phyloP scores from a whole-genome alignment of 1,140 invertebrate species.

The Gryon sp. region DNA sequence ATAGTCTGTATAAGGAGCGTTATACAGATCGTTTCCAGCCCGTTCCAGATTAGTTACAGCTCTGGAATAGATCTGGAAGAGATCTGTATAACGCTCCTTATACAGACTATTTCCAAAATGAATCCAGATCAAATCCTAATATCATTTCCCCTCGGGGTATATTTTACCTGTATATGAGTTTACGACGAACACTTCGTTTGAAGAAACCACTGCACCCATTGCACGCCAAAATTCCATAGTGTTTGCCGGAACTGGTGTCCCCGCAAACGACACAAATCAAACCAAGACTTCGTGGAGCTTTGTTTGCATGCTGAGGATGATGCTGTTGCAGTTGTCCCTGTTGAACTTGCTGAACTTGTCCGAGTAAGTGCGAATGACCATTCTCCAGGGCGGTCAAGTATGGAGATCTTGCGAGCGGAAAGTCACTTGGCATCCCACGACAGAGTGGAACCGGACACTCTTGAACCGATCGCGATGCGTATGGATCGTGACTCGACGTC shows the following conservation, averaged over 20 bases:
- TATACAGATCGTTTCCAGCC: no score
- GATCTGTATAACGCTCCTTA: no score
- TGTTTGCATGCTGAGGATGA: slow-evolving; percentile 69
- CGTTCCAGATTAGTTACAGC: no score
- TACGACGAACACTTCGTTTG: slow-evolving; percentile 96
- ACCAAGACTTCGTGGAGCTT: slow-evolving; percentile 81
- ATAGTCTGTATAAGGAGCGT: no score
- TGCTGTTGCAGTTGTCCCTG: slow-evolving; percentile 67
- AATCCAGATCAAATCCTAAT: no score
- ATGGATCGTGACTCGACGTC: slow-evolving; percentile 75
- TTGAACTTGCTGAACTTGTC: slow-evolving; percentile 72
- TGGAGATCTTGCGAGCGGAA: slow-evolving; percentile 74
- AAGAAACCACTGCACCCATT: slow-evolving; percentile 99
- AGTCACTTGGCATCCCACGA: slow-evolving; percentile 73
- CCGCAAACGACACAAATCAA: slow-evolving; percentile 96
- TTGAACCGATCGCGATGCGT: slow-evolving; percentile 72
- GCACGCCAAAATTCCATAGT: slow-evolving; percentile 99
- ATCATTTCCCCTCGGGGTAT: no score
- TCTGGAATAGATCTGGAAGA: no score
- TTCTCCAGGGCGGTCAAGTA: slow-evolving; percentile 76
- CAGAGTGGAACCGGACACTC: slow-evolving; percentile 74
- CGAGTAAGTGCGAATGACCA: slow-evolving; percentile 73
- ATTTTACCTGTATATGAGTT: slow-evolving; percentile 97
- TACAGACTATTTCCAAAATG: no score
- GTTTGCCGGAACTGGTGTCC: slow-evolving; percentile 97